These are phyloP conservation scores for Gephyroberyx darwinii DNA, from an alignment of 2,797 vertebrate genomes.

Conservation along the genomic window DNA sequence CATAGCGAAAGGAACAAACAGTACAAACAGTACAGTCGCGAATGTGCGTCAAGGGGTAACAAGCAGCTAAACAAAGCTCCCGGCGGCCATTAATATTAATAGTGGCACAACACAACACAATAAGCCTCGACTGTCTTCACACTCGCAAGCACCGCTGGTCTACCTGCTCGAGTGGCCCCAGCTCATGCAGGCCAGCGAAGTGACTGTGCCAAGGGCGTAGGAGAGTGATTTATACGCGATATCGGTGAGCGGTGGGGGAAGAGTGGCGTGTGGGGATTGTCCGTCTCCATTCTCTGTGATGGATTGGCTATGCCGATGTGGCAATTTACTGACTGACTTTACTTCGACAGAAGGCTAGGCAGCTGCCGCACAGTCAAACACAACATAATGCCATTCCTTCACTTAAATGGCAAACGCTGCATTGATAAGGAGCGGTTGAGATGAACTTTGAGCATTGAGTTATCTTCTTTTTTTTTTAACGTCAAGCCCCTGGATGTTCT, in stretches of 20 bases:
- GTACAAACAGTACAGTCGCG: conserved; percentile 33
- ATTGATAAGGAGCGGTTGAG: conserved; percentile 33
- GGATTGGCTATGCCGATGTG: conserved; percentile 35
- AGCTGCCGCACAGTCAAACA: conserved; percentile 35
- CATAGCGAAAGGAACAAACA: conserved; percentile 23
- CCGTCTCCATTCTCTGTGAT: conserved; percentile 43
- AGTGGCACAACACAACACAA: conserved; percentile 12
- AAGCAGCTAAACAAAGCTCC: conserved; percentile 51
- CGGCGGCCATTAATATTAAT: conserved; percentile 57
- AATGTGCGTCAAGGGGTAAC: conserved; percentile 34
- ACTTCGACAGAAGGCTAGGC: conserved; percentile 44
- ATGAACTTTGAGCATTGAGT: conserved; percentile 7
- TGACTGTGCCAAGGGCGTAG: conserved; percentile 10
- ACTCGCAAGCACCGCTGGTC: neutral
- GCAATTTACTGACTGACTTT: conserved; percentile 44
- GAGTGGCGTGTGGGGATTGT: conserved; percentile 29
- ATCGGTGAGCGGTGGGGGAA: neutral
- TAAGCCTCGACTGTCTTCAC: neutral
- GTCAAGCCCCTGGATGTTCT: too few species aligned
- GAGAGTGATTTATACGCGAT: conserved; percentile 28
- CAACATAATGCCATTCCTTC: conserved; percentile 44
- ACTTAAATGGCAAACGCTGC: conserved; percentile 41
- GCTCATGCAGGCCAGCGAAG: neutral
- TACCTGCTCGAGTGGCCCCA: conserved; percentile 13
- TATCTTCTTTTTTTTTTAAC: too few species aligned